Evolutionary conservation across 2,797 vertebrate genomes (phyloP), one percentile per base, ranked within the genome.

Genomic region (Meda fulgida): DNA sequence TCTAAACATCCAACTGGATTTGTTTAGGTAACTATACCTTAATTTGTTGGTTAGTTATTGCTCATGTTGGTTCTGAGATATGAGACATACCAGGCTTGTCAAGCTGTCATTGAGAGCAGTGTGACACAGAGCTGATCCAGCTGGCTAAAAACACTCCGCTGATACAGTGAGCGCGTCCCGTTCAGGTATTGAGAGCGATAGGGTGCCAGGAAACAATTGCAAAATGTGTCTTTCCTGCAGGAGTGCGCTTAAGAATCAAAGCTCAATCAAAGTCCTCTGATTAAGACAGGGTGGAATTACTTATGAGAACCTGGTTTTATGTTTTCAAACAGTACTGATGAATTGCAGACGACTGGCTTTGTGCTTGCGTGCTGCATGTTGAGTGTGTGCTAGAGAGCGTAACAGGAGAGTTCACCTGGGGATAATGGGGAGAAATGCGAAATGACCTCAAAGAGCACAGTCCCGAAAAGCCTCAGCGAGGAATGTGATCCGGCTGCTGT

Each of bases 341-440:
- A 60, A 46, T 70, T 36, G 6, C 66, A 78, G 75, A 78, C 58
- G 65, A 55, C 34, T 84, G 21, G 72, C 63, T 31, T 77, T 84
- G 53, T 63, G 79, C 48, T 46, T 40, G 43, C 26, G 5, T 55
- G 36, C 65, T 23, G 73, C 82, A 70, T 26, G 48, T 69, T 70
- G 67, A 78, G 75, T 23, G 72, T 67, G n/a, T 85, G 40, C 36
- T 55, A 23, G 55, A 7, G 34, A 67, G 60, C 9, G 79, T 76
- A 85, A 71, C 38, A 60, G 40, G 53, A 79, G 67, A 79, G 78
- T 84, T 81, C 86, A 87, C 78, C 78, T 81, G 78, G 83, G 82
- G 86, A 87, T 81, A 85, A 23, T 53, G 77, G 19, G 66, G 66
- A 26, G 14, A 84, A 66, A 55, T 78, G 63, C 29, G 60, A 75